These are phyloP conservation scores for Sphaerophoria rueppellii DNA, from an alignment of 2,888 invertebrate genomes.

Conservation along the genomic window DNA sequence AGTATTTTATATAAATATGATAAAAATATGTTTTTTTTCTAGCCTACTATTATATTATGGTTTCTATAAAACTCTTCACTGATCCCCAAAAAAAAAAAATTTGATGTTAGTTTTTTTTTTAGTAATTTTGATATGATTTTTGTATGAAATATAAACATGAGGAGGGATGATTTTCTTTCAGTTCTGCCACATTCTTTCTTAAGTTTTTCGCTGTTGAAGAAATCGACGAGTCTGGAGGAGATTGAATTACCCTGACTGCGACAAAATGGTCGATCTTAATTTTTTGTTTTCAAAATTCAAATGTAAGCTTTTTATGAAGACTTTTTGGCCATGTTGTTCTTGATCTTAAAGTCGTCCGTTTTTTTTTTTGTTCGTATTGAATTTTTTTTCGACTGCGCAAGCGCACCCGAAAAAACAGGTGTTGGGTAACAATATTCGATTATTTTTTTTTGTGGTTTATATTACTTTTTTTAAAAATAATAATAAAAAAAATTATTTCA, in stretches of 20 bases:
- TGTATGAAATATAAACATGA: constrained; percentile 29
- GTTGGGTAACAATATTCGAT: constrained; percentile 61
- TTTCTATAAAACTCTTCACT: constrained; percentile 29
- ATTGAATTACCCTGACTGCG: background rate
- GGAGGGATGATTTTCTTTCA: constrained; percentile 3
- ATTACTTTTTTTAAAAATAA: constrained; percentile 64
- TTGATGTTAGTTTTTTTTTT: background rate
- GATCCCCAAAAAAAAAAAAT: background rate
- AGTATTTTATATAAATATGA: constrained; percentile 25
- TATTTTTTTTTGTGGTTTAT: constrained; percentile 26
- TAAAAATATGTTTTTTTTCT: constrained; percentile 25
- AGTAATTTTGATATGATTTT: constrained; percentile 8
- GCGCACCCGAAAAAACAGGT: constrained; percentile 44
- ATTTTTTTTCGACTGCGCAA: constrained; percentile 38
- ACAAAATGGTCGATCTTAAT: constrained; percentile 41
- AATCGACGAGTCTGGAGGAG: constrained; percentile 14
- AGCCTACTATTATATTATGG: background rate
- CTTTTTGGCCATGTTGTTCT: constrained; percentile 34
- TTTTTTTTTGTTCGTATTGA: constrained; percentile 51
- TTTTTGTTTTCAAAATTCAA: constrained; percentile 33
- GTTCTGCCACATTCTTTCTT: background rate
- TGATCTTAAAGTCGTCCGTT: background rate
- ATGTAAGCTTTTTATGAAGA: no score
- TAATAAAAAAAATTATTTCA: constrained; percentile 67
- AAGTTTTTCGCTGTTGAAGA: background rate